Base-by-base conservation (phyloP, 1,140 invertebrate species). In the Macrotrachela quadricornifera region DNA sequence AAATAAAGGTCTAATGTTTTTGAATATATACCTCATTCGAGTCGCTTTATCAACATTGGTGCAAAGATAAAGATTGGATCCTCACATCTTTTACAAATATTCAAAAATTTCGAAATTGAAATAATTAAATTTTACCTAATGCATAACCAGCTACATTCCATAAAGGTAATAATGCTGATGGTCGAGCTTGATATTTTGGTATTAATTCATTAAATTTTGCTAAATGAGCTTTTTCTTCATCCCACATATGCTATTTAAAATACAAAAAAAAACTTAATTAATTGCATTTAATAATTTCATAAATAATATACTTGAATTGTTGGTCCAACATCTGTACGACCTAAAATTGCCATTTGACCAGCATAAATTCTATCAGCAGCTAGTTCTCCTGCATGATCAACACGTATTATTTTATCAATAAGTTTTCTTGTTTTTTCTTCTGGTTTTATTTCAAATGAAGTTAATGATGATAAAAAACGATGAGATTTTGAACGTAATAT, bases 281-380 rank as follows among this genome's bases (percentile, higher is more conserved):
- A n/a, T n/a, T 60, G 57, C 50, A 51, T 47, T 17, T 50, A 50
- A 15, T 56, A 49, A 43, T n/a, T 57, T 43, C 56, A n/a, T n/a
- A n/a, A n/a, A n/a, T n/a, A n/a, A n/a, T n/a, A n/a, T 51, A 69
- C 64, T 60, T 66, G 58, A 46, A 71, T 67, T 1, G 64, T 51
- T 17, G 63, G 63, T n/a, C 63, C 69, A 40, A 65, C 61, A 18
- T 60, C 42, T 10, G 64, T 65, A 15, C 60, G 64, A 16, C 64
- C 59, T 0, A 74, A 56, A 10, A 74, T 64, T 21, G 67, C 68
- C 56, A 73, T 59, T 56, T 76, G 74, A 17, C 94, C 94, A 14
- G 85, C 86, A 74, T 97, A 99, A 59, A 99, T 97, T 58, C 86
- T 75, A 71, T 96, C 86, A 30, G 94, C 94, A 58, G 88, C 92